Conservation (phyloP, 2,113 vertebrate species). For the Rhabdornis inornatus region DNA sequence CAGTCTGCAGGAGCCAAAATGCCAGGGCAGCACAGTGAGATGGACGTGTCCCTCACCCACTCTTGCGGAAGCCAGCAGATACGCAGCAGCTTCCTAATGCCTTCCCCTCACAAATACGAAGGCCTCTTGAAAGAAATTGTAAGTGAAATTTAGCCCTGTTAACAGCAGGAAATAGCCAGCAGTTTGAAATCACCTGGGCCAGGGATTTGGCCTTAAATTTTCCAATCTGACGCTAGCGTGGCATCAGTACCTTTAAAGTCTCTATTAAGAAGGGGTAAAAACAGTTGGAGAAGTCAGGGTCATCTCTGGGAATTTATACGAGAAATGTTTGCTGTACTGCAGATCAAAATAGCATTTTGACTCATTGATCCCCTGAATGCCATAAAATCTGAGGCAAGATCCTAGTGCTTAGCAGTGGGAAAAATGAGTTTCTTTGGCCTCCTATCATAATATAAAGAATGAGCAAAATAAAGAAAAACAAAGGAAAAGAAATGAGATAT, state of each 20-base stretch:
- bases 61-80: not conserved
- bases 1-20: not conserved
- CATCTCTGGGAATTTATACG: conserved; percentile 34
- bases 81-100: not conserved
- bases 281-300: not conserved
- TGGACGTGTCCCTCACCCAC: fast-evolving
- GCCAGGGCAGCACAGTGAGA: not conserved
- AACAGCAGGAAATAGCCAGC: not conserved
- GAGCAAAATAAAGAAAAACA: conserved; percentile 57
- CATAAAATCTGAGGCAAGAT: conserved; percentile 31
- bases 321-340: conserved; percentile 34
- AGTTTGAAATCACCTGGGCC: not conserved
- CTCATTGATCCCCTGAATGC: conserved; percentile 28
- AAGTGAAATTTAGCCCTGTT: not conserved
- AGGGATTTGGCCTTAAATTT: conserved; percentile 28
- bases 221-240: not conserved
- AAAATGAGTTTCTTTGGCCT: conserved; percentile 18
- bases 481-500: not conserved
- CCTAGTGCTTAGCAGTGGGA: conserved; percentile 35
- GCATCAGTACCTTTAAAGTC: conserved; percentile 43
- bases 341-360: conserved; percentile 37
- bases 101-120: not conserved
- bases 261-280: not conserved
- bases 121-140: not conserved
- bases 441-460: conserved; percentile 6